Conservation (phyloP, 2,888 invertebrate species). For the Hirudinaria manillensis region DNA sequence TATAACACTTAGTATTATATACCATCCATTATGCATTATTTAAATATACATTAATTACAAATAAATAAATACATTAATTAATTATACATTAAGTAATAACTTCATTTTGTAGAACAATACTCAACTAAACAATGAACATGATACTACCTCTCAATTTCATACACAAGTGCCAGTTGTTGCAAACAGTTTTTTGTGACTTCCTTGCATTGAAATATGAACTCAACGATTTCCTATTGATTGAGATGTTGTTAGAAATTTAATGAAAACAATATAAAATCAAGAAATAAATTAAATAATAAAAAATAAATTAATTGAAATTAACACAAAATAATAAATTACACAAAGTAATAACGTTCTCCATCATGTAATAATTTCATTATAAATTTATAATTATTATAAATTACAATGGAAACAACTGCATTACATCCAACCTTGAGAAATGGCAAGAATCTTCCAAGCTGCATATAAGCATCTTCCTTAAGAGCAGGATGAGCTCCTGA, state of each 20-base stretch:
- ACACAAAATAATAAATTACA: too few species aligned
- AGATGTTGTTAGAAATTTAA: too few species aligned
- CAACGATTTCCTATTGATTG: slow-evolving; percentile 59
- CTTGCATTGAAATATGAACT: slow-evolving; percentile 67
- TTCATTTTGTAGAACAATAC: too few species aligned
- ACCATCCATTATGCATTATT: too few species aligned
- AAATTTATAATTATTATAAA: slow-evolving; percentile 5
- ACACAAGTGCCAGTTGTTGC: slow-evolving; percentile 68
- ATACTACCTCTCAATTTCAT: slow-evolving; percentile 45
- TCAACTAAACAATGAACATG: too few species aligned
- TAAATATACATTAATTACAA: too few species aligned
- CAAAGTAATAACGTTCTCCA: neutral
- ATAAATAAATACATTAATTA: too few species aligned
- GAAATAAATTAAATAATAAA: neutral
- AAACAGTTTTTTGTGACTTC: slow-evolving; percentile 68
- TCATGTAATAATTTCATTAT: slow-evolving; percentile 3
- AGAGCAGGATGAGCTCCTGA: slow-evolving; percentile 35
- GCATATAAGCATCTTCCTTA: slow-evolving; percentile 55
- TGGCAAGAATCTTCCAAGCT: slow-evolving; percentile 57
- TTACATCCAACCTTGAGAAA: slow-evolving; percentile 52
- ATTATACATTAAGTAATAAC: too few species aligned
- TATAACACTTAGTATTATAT: too few species aligned
- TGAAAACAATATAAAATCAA: slow-evolving; percentile 15
- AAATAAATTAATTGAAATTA: too few species aligned
- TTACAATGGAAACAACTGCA: neutral